Evolutionary conservation across 1,140 invertebrate species (phyloP).

Genomic region (roundworm (Caenorhabditis elegans)): WBcel235 BX284603.4:10377001-10377500

Average conservation of each 20-base stretch:
- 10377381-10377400: no score
- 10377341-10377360: background rate
- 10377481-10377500: no score
- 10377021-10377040: no score
- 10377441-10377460: no score
- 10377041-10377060: no score
- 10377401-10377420: no score
- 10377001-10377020: no score
- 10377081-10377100: no score
- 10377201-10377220: background rate
- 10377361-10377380: background rate
- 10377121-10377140: background rate
- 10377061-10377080: no score
- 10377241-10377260: background rate
- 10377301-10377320: slow-evolving; percentile 33
- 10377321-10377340: background rate
- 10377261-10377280: background rate
- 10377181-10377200: background rate
- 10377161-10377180: background rate
- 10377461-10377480: no score
- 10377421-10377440: no score
- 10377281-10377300: slow-evolving; percentile 8
- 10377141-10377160: slow-evolving; percentile 28
- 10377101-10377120: slow-evolving; percentile 25
- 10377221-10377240: no score